Evolutionary conservation across 1,140 invertebrate species (phyloP), one percentile per base, ranked within the genome.

Genomic region (Magallana ariakensis): DNA sequence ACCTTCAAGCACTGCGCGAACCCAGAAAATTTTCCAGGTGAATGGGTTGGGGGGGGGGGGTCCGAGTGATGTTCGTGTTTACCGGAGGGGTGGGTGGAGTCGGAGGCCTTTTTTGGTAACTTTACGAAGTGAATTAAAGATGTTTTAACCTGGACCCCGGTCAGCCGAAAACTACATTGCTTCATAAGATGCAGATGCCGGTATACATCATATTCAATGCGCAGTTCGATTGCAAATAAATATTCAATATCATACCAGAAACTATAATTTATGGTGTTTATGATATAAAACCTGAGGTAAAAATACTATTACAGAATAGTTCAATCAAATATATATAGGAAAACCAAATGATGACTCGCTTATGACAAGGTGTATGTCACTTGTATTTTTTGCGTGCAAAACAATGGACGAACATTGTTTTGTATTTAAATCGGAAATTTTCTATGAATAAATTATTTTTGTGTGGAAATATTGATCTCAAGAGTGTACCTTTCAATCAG

Each of bases 401-500:
- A 62, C 10, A 62, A n/a, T 16, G 16, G 15, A 62, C 58, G 58
- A 62, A 62, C 58, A 62, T 16, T 62, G 58, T 62, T 15, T 15
- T 13, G 53, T 46, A 54, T 11, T 54, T 80, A 26, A 15, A 11
- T n/a, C 26, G 53, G 75, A 46, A 46, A 80, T 80, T 80, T 80
- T 80, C 26, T 11, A 80, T 80, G 75, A 54, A 46, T 80, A 22
- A 15, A 80, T 15, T 62, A 19, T 26, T 46, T 33, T 22, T 54
- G 75, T 54, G 19, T 26, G 53, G 10, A 80, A 46, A 80, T 80
- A 53, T 53, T 80, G 70, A 53, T 80, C 22, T n/a, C 22, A 80
- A 80, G 22, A 22, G 46, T 80, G 22, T 81, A 82, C 80, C 80
- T 82, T 55, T 82, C 15, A 82, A 82, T 53, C 55, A 82, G 15